Conservation (phyloP, 2,888 invertebrate species). For the Tribolium freemani region DNA sequence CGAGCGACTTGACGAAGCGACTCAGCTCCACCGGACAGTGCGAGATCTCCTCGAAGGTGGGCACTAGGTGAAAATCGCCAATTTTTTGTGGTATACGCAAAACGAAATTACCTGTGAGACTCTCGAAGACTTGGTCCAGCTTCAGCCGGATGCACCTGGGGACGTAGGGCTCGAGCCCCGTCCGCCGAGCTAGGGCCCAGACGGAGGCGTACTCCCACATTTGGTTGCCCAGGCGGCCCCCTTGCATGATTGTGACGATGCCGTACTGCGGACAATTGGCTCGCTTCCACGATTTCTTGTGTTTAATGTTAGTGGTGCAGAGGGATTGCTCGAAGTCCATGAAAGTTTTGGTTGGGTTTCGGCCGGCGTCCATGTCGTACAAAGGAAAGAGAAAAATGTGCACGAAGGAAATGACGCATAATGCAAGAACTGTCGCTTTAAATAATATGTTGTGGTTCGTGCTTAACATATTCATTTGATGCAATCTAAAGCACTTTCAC, state of each 20-base stretch:
- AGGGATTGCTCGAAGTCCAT: constrained; percentile 72
- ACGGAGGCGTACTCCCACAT: constrained; percentile 71
- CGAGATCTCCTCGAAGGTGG: constrained; percentile 71
- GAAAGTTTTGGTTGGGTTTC: constrained; percentile 67
- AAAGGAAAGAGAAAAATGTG: constrained; percentile 74
- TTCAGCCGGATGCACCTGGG: constrained; percentile 70
- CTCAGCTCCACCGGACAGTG: constrained; percentile 70
- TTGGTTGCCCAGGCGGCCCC: constrained; percentile 66
- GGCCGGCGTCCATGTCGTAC: constrained; percentile 67
- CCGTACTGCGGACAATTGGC: constrained; percentile 67
- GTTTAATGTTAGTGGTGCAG: constrained; percentile 69
- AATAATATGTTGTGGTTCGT: constrained; percentile 73
- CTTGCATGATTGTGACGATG: constrained; percentile 68
- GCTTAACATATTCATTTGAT: constrained; percentile 67
- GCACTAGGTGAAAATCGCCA: constrained; percentile 60
- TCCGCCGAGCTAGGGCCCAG: constrained; percentile 69
- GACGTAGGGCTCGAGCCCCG: constrained; percentile 69
- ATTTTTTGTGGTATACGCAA: too few relatives aligned
- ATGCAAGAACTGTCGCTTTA: constrained; percentile 72
- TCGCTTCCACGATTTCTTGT: constrained; percentile 63
- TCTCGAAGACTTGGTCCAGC: constrained; percentile 71
- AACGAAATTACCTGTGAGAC: constrained; percentile 60
- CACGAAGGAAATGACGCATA: constrained; percentile 73
- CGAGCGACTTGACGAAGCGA: constrained; percentile 69
- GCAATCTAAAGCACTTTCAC: constrained; percentile 50